A percentile compares a stretch with the other conserved stretches of the same genome.
Evolutionary conservation across 2,113 vertebrate genomes (phyloP).

Genomic region (Stercorarius parasiticus): DNA sequence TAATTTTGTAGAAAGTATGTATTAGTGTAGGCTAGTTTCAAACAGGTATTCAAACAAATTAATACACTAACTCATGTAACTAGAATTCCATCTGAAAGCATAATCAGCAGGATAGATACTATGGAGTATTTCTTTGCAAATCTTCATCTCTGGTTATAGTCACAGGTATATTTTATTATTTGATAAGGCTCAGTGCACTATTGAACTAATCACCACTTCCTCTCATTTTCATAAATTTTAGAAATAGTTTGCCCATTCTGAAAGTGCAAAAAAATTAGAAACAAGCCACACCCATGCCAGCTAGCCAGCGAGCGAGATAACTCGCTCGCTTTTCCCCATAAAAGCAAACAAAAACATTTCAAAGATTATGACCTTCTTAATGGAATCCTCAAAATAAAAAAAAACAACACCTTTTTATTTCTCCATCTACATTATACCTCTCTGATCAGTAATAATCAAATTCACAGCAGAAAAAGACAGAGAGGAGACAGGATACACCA

Average conservation of each 20-base stretch:
- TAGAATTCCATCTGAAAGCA: not conserved
- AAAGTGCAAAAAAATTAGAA: not conserved
- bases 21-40: not conserved
- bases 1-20: not conserved
- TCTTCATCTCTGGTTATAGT: not conserved
- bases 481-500: not conserved
- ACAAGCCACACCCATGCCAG: not conserved
- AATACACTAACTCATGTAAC: not conserved
- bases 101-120: not conserved
- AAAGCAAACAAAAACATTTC: not conserved
- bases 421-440: not conserved
- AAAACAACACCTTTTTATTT: not conserved
- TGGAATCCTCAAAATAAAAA: not conserved
- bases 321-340: not conserved
- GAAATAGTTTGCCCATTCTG: not conserved
- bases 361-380: not conserved
- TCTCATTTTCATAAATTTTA: conserved; percentile 4
- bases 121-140: not conserved
- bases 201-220: not conserved
- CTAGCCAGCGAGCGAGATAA: not conserved
- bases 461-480: not conserved
- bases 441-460: not conserved
- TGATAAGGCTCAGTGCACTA: not conserved
- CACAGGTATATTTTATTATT: not conserved
- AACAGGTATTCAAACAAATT: not conserved